Percentiles rank a stretch among this genome's conserved stretches.
phyloP scores from a whole-genome alignment of 2,888 invertebrate genomes.

The Papilio elwesi region DNA sequence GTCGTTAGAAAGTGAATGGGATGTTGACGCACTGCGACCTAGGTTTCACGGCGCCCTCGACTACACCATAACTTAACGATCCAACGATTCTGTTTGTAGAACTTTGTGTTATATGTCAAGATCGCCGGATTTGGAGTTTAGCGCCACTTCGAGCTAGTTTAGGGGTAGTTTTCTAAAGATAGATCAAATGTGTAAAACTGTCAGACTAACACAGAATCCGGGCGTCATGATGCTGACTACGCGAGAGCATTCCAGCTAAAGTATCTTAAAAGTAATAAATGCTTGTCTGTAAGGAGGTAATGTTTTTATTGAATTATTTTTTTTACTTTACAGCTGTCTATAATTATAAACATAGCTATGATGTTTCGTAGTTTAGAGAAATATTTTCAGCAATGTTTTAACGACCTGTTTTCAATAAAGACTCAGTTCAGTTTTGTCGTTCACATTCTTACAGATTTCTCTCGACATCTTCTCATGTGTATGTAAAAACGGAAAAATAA shows the following conservation, averaged over 20 bases:
- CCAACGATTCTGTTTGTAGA: conserved; percentile 12
- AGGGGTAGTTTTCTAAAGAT: not conserved
- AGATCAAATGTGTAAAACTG: not conserved
- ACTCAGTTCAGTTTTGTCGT: conserved; percentile 17
- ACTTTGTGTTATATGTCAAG: conserved; percentile 1
- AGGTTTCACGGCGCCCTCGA: conserved; percentile 37
- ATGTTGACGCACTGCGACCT: conserved; percentile 27
- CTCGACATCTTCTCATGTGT: conserved; percentile 42
- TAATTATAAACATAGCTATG: not conserved
- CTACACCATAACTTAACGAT: conserved; percentile 32
- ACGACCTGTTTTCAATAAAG: not conserved
- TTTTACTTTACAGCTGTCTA: not conserved
- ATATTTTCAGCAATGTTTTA: not conserved
- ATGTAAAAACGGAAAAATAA: conserved; percentile 68
- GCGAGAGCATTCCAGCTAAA: too few relatives aligned
- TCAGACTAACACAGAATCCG: too few relatives aligned
- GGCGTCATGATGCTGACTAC: too few relatives aligned
- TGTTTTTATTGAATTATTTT: too few relatives aligned
- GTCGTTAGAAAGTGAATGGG: conserved; percentile 69
- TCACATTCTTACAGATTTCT: conserved; percentile 40
- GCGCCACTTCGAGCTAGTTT: not conserved
- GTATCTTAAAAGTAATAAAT: too few relatives aligned
- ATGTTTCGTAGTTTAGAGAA: not conserved
- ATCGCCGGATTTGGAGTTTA: not conserved
- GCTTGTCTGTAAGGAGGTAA: not conserved